Conservation (phyloP, 2,797 vertebrate species). For the Margarornis squamiger region DNA sequence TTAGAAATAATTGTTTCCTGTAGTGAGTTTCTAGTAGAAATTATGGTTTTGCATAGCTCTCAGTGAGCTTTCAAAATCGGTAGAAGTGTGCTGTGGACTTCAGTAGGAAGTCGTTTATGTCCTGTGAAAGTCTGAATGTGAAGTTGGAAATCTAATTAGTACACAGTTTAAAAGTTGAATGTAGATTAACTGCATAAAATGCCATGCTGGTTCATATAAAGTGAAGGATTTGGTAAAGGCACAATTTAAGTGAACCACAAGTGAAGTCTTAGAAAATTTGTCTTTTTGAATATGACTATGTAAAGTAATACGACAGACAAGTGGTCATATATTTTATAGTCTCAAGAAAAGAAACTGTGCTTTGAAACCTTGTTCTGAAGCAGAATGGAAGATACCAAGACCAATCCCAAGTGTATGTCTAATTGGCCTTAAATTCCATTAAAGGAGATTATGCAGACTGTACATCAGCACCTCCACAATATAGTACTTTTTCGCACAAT, state of each 20-base stretch:
- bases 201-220: not conserved
- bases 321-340: not conserved
- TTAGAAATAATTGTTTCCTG: conserved; percentile 16
- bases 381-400: not conserved
- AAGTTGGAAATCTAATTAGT: not conserved
- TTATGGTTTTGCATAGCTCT: not conserved
- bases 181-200: not conserved
- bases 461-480: not conserved
- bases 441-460: not conserved
- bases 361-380: not conserved
- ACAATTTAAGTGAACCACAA: not conserved
- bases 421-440: not conserved
- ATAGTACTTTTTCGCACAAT: not conserved
- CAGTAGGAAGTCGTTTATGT: not conserved
- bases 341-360: not conserved
- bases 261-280: not conserved
- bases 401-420: not conserved
- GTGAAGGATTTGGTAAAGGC: not conserved
- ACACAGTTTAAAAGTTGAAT: not conserved
- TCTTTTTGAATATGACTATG: not conserved
- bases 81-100: not conserved
- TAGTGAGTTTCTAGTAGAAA: not conserved
- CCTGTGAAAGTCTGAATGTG: not conserved
- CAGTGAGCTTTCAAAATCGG: not conserved
- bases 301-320: not conserved